phyloP scores from a whole-genome alignment of 2,113 vertebrate species.

The Egretta garzetta region DNA sequence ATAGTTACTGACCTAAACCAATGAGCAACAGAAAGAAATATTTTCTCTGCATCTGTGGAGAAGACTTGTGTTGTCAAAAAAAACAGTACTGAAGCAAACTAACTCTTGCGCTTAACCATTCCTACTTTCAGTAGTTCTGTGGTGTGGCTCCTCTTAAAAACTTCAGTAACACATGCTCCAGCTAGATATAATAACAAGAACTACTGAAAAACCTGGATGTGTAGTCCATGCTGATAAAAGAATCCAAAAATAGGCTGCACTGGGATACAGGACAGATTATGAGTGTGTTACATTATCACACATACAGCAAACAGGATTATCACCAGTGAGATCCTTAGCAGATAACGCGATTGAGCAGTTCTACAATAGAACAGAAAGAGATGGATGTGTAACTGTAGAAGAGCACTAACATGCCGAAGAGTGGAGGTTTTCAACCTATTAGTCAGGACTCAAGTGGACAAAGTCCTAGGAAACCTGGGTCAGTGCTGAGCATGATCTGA shows the following conservation, averaged over 20 bases:
- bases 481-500: background rate
- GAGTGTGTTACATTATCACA: background rate
- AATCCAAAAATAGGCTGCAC: background rate
- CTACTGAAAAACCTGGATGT: background rate
- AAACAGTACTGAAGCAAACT: background rate
- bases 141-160: background rate
- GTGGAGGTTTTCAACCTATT: background rate
- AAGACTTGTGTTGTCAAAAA: background rate
- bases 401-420: background rate
- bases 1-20: background rate
- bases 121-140: background rate
- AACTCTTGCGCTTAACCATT: background rate
- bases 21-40: constrained; percentile 1
- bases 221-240: background rate
- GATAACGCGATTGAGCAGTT: background rate
- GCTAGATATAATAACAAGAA: background rate
- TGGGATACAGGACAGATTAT: background rate
- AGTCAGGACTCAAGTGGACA: background rate
- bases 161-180: background rate
- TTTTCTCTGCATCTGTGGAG: background rate
- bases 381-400: background rate
- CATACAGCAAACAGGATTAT: background rate
- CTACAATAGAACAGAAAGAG: background rate
- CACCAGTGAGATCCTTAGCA: background rate
- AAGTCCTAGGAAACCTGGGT: background rate